These are phyloP conservation scores for Ceratothoa steindachneri DNA, from an alignment of 2,888 invertebrate genomes.

Conservation along the genomic window DNA sequence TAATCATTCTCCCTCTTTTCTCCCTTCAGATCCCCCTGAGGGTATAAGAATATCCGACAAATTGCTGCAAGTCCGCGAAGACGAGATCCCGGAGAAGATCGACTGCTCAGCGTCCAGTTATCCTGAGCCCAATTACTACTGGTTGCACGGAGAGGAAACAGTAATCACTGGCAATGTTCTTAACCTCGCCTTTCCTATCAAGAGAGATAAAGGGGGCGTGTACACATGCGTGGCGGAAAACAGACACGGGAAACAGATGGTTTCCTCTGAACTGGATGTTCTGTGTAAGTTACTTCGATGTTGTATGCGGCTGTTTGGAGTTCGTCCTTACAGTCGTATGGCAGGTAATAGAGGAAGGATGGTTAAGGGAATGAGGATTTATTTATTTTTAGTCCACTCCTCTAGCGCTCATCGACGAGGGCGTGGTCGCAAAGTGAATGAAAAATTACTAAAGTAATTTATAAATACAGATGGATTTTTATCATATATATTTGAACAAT, in stretches of 20 bases:
- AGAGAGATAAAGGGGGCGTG: slow-evolving; percentile 67
- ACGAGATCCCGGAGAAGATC: slow-evolving; percentile 60
- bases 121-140: slow-evolving; percentile 65
- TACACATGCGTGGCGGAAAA: slow-evolving; percentile 67
- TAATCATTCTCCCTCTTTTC: too few relatives aligned
- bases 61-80: slow-evolving; percentile 52
- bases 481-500: too few relatives aligned
- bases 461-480: too few relatives aligned
- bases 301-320: neutral
- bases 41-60: slow-evolving; percentile 67
- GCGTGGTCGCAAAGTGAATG: too few relatives aligned
- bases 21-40: slow-evolving; percentile 77
- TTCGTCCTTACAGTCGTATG: too few relatives aligned
- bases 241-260: slow-evolving; percentile 69
- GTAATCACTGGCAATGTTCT: slow-evolving; percentile 57
- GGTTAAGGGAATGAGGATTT: too few relatives aligned
- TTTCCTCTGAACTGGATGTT: slow-evolving; percentile 70
- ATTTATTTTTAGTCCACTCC: too few relatives aligned
- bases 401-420: too few relatives aligned
- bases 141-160: slow-evolving; percentile 64
- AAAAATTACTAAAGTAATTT: too few relatives aligned
- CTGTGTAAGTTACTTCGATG: slow-evolving; percentile 75
- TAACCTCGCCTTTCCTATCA: slow-evolving; percentile 64
- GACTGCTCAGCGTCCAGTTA: slow-evolving; percentile 63
- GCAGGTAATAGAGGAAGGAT: too few relatives aligned